Base-by-base conservation (phyloP, 2,888 invertebrate species). In the Uloborus plumipes region DNA sequence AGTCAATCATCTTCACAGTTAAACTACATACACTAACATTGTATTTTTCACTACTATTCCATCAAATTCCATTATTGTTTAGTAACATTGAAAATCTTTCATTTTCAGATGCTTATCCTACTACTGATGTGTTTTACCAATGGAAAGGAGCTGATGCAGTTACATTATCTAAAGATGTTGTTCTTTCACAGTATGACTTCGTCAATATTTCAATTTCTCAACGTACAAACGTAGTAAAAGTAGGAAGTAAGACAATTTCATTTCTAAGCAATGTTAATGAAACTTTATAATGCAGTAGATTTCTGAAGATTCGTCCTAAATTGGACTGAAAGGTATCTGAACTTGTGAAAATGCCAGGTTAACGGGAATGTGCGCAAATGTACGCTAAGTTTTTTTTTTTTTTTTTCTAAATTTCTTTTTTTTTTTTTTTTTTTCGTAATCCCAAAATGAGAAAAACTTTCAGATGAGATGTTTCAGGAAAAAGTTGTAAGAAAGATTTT, bases 121-220 rank as follows among this genome's bases (percentile, higher is more conserved):
- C 94, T 81, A 92, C 93, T 85, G 95, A 97, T 88, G 90, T 97
- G 76, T 92, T 94, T 31, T 97, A 97, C 89, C 93, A 94, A 86
- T 97, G 97, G 97, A 94, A 94, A 88, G 93, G 93, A 87, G 92
- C 93, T 1, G 91, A 93, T 77, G 94, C 95, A 72, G 95, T 98
- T 0, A 94, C 93, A 88, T 95, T 96, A 88, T 94, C 95, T 2
- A 94, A 94, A 0, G 97, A 95, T 70, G 96, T 97, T 94, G 94
- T 95, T 0, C 91, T 98, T 26, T 97, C 97, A 1, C 97, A 98
- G 89, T 98, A 98, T 88, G 96, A 97, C 89, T 91, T 98, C 86
- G 95, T 95, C 89, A 94, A 95, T 88, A 95, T 93, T 88, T 94
- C 94, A 7, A 50, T 47, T 14, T n/a, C 72, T 26, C 51, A 59